Evolutionary conservation across 2,113 vertebrate species (phyloP).

Genomic region (Eptatretus burgeri): DNA sequence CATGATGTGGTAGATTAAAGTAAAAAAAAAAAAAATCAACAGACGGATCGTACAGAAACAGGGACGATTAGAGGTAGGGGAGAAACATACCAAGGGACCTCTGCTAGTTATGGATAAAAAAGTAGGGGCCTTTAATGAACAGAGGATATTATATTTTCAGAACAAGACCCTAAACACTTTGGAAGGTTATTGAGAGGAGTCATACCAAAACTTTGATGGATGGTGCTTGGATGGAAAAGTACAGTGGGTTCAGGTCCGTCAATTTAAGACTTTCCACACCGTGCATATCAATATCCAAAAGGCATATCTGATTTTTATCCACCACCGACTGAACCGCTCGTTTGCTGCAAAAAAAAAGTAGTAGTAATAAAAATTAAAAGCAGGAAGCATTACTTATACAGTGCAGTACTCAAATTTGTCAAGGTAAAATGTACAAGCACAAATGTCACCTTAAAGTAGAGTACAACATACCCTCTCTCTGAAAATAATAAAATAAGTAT

Average conservation of each 20-base stretch:
- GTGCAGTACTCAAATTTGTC: no score
- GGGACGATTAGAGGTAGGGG: no score
- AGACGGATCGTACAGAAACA: no score
- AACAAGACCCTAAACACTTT: background rate
- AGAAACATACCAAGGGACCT: background rate
- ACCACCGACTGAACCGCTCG: conserved; percentile 46
- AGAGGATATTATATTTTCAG: background rate
- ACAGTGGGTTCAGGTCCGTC: conserved; percentile 51
- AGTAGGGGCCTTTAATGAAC: background rate
- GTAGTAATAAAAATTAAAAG: no score
- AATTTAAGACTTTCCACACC: conserved; percentile 63
- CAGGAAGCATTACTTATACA: no score
- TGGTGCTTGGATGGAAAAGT: conserved; percentile 57
- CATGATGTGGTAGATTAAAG: no score
- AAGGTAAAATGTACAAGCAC: no score
- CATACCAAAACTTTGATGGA: conserved; percentile 46
- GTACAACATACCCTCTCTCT: no score
- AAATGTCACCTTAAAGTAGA: no score
- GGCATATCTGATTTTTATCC: conserved; percentile 63
- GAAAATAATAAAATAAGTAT: no score
- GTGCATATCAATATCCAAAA: conserved; percentile 82
- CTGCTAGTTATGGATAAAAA: no score
- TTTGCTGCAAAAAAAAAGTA: conserved; percentile 25
- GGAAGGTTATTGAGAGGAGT: background rate
- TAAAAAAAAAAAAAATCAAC: no score